Conservation (phyloP, 2,797 vertebrate genomes). For the Falco biarmicus region DNA sequence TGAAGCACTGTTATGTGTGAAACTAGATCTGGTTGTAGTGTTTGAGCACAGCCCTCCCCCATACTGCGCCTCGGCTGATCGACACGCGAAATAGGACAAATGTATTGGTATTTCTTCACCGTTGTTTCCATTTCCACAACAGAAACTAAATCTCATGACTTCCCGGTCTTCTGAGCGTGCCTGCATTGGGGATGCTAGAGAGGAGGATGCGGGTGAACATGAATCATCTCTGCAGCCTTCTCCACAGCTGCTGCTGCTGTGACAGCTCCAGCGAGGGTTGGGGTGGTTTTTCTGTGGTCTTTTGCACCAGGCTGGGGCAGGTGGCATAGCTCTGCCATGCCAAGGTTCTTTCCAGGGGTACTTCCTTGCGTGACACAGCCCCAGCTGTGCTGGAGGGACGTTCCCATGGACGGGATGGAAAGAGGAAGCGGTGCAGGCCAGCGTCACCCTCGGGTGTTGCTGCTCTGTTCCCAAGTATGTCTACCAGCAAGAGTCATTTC, state of each 20-base stretch:
- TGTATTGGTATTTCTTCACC: not conserved
- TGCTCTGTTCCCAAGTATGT: not conserved
- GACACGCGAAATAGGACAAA: not conserved
- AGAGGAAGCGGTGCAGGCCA: not conserved
- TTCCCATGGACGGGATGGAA: not conserved
- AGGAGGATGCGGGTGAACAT: not conserved
- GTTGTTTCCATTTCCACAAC: not conserved
- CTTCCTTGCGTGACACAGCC: not conserved
- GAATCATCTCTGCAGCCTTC: not conserved
- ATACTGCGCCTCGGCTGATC: accelerated
- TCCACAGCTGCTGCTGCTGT: accelerated
- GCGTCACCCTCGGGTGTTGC: not conserved
- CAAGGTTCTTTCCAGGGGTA: not conserved
- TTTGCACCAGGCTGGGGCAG: not conserved
- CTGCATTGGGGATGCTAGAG: not conserved
- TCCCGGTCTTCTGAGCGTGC: not conserved
- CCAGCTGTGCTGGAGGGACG: not conserved
- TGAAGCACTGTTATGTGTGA: not conserved
- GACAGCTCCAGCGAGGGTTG: accelerated
- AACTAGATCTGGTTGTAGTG: not conserved
- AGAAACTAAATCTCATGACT: not conserved
- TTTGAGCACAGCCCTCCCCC: not conserved
- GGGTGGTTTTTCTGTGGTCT: not conserved
- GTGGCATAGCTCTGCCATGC: not conserved
- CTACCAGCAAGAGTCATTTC: not conserved